Percentiles rank a stretch among this genome's conserved stretches.
phyloP scores from a whole-genome alignment of 1,140 invertebrate species.

The Pogonus chalceus region DNA sequence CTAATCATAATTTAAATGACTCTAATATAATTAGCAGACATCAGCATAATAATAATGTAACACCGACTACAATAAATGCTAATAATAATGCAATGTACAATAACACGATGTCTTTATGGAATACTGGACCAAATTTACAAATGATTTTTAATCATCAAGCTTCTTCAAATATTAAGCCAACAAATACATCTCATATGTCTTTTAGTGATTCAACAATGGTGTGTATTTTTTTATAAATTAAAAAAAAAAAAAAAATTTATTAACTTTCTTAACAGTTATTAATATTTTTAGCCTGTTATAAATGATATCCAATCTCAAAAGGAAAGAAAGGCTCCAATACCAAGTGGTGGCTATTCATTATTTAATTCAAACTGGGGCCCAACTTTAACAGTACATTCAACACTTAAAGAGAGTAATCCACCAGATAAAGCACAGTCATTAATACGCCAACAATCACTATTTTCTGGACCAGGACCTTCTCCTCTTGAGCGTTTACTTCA shows the following conservation, averaged over 20 bases:
- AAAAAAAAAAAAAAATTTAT: constrained; percentile 6
- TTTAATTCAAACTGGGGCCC: constrained; percentile 33
- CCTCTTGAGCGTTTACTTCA: constrained; percentile 70
- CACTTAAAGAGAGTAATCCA: constrained; percentile 12
- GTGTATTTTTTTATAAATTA: constrained; percentile 10
- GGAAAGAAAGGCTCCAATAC: no score
- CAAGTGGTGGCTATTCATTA: constrained; percentile 26
- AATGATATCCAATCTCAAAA: no score
- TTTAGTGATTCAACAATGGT: background rate
- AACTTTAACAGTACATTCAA: constrained; percentile 22
- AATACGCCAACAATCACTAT: constrained; percentile 54
- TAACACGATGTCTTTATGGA: background rate
- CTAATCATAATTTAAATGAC: no score
- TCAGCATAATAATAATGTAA: no score
- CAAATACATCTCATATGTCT: no score
- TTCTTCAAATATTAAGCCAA: no score
- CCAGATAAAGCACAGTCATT: constrained; percentile 6
- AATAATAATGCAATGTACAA: background rate
- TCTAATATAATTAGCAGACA: no score
- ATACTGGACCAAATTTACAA: background rate
- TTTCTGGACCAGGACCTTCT: constrained; percentile 65
- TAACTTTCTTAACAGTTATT: constrained; percentile 11
- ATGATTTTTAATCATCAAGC: background rate
- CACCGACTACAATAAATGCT: no score
- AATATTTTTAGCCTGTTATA: no score